Conservation (phyloP, 2,797 vertebrate species). For the Cuculus canorus region DNA sequence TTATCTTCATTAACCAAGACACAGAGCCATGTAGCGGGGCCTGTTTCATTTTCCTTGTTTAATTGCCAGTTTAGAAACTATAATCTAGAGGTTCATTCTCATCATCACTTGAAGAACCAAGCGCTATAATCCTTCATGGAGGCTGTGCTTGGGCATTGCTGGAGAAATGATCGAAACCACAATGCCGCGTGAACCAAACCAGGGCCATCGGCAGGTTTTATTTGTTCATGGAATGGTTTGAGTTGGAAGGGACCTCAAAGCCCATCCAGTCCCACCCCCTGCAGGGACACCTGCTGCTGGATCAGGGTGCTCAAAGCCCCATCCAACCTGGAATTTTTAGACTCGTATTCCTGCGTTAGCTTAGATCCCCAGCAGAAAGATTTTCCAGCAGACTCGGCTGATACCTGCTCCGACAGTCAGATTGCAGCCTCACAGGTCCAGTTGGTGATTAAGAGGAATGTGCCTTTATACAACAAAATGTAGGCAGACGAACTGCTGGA, state of each 20-base stretch:
- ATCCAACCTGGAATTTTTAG: too few relatives aligned
- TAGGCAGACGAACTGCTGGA: neutral
- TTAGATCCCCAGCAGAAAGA: neutral
- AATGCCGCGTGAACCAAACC: rapidly evolving
- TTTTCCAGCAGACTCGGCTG: neutral
- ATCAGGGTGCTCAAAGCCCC: too few relatives aligned
- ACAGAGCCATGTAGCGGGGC: neutral
- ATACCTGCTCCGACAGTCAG: neutral
- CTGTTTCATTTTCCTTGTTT: neutral
- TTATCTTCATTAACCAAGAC: conserved; percentile 41
- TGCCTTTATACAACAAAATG: neutral
- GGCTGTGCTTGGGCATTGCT: neutral
- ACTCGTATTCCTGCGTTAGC: neutral
- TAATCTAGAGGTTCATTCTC: neutral
- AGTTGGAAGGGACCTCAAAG: too few relatives aligned
- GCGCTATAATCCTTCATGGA: neutral
- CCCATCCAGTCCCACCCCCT: too few relatives aligned
- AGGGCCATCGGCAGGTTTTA: neutral
- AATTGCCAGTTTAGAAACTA: neutral
- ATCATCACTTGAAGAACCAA: neutral
- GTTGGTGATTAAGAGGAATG: neutral
- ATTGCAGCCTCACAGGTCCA: neutral
- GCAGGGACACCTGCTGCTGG: too few relatives aligned
- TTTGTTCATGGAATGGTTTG: neutral
- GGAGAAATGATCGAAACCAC: neutral